Evolutionary conservation across 2,113 vertebrate species (phyloP), one percentile per base, ranked within the genome.

Genomic region (Scomber japonicus): DNA sequence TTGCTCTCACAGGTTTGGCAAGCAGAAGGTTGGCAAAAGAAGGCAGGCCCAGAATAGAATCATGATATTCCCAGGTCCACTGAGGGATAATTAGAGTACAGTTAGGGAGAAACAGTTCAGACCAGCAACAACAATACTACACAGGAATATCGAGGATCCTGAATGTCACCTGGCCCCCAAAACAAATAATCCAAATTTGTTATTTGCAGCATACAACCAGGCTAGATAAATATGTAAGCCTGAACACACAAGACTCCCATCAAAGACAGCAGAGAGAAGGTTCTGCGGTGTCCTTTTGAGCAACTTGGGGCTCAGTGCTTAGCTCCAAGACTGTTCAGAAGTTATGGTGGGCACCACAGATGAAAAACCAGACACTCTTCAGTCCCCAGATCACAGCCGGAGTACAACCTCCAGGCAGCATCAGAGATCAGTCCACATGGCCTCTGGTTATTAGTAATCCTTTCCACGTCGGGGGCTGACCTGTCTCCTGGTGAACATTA

Each of bases 1-100:
- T 64, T 64, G 54, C 70, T 84, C 74, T 57, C 67, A 64, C 46
- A 53, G 46, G 50, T 48, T 89, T 84, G 82, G 85, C 87, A 78
- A 49, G 63, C 45, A 5, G 2, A 35, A 54, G 60, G 54, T 40
- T 84, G 85, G 79, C 80, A 81, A 65, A 82, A 45, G 56, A 35
- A 17, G 63, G 17, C 19, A 2, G 15, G 19, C 54, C 62, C 17
- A 57, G 70, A 80, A 73, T 74, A 27, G 54, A 74, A 62, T 69
- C 40, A 60, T 46, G 44, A 71, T 73, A 68, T 63, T 71, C 71
- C 61, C 54, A 35, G 27, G 60, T 83, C 67, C 55, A 12, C 44
- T 24, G 72, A 57, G 68, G 61, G 69, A 78, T 66, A 70, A 79
- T 79, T 67, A 65, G 55, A 55, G 57, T 21, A 35, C 24, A 70